Base-by-base conservation (phyloP, 2,888 invertebrate genomes). In the Alloscopus bannaensis region DNA sequence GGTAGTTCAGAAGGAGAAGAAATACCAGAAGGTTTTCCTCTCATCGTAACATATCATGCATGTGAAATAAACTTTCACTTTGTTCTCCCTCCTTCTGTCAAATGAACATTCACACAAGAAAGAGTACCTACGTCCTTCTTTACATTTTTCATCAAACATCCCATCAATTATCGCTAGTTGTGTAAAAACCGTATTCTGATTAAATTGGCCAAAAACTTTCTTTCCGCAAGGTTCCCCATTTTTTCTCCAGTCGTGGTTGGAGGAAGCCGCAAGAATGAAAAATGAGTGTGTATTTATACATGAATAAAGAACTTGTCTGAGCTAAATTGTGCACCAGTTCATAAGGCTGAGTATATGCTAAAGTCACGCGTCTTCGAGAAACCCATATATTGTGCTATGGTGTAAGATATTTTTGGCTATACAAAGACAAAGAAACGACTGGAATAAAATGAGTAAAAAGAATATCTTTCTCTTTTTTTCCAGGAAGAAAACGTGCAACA, bases 161-260 rank as follows among this genome's bases (percentile, higher is more conserved):
- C 77, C 77, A 77, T 77, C 77, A 77, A 77, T 77, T 77, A 77
- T 76, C 77, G 45, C 68, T 47, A 45, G 45, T 77, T 77, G 60
- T 69, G 57, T 77, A 70, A 77, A 73, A 77, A 64, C 64, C 47
- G 65, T 52, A 77, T 62, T 77, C 70, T 77, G 77, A 77, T 77
- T 77, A 77, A 77, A 77, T 70, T 77, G 69, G 45, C 28, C 24
- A 64, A 62, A 68, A 76, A 76, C 36, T 45, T 76, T 76, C 36
- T 57, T 76, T 45, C 47, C 47, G 47, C 20, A 8, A 13, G 47
- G 60, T 71, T 55, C 47, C 47, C 8, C n/a, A 36, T 55, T 71
- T 60, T 62, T 71, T 45, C 40, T 36, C 42, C 47, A 13, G n/a
- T 42, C 4, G 11, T 2, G 29, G 29, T 6, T 31, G 11, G 55